Conservation (phyloP, 2,797 vertebrate species). For the Valencia hispanica region DNA sequence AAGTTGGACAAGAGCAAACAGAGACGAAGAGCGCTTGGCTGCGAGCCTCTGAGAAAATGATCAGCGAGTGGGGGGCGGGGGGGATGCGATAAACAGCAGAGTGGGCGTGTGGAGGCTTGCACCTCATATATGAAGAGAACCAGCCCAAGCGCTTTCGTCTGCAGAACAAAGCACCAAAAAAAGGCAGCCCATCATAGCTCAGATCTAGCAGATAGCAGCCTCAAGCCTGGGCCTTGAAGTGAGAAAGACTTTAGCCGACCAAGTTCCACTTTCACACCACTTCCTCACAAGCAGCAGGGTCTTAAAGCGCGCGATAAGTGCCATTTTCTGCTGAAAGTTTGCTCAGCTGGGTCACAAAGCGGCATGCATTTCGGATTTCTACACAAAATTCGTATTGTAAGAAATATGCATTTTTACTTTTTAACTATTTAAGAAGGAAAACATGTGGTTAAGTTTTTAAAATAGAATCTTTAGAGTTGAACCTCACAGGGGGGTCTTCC, state of each 20-base stretch:
- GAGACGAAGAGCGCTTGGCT: slow-evolving; percentile 14
- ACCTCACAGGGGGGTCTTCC: not conserved
- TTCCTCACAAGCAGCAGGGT: slow-evolving; percentile 34
- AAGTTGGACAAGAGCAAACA: slow-evolving; percentile 11
- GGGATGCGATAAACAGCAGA: slow-evolving; percentile 42
- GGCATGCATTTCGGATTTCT: not conserved
- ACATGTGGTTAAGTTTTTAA: not conserved
- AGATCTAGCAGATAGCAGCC: slow-evolving; percentile 29
- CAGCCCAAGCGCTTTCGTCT: slow-evolving; percentile 21
- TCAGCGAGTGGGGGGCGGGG: slow-evolving; percentile 51
- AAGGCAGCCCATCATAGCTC: slow-evolving; percentile 18
- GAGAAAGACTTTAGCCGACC: slow-evolving; percentile 31
- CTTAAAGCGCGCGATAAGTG: not conserved
- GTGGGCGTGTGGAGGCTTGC: slow-evolving; percentile 72
- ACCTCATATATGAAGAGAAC: slow-evolving; percentile 27
- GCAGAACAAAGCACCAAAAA: slow-evolving; percentile 23
- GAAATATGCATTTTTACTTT: not conserved
- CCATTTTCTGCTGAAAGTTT: not conserved
- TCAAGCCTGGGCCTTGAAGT: slow-evolving; percentile 19
- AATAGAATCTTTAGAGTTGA: not conserved
- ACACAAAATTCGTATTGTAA: not conserved
- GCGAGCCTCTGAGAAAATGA: slow-evolving; percentile 38
- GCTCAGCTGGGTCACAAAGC: not conserved
- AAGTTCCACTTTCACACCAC: slow-evolving; percentile 39
- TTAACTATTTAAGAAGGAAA: not conserved